Base-by-base conservation (phyloP, 2,113 vertebrate species). In the Corythornis vintsioides region DNA sequence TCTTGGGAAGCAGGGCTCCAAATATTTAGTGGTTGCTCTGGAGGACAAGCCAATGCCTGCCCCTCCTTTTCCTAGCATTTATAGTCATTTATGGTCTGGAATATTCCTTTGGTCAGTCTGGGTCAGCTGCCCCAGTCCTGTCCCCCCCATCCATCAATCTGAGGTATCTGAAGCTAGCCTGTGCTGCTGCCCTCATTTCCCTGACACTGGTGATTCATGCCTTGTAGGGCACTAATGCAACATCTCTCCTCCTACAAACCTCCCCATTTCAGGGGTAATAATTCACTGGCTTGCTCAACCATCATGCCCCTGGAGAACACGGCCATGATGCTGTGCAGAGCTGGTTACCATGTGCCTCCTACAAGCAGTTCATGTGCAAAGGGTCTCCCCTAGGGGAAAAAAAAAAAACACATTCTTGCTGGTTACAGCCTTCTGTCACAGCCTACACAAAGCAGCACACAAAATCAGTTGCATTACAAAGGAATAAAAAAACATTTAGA, bases 401-500 rank as follows among this genome's bases (percentile, higher is more conserved):
- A 92, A 81, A 91, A 53, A 64, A 2, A 10, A 3, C 1, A 69
- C 31, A 77, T 86, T 86, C 55, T 83, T 80, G 69, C 72, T 93
- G 83, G 76, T 92, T 86, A 40, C 40, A 77, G 66, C 82, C 79
- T 89, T 92, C 71, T 91, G 82, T 87, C 59, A 31, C 71, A 89
- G 50, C 12, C n/a, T 50, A 60, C 45, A 5, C 69, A 81, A 53
- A 1, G 1, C 16, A 24, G 6, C 35, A 19, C 52, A 77, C 18
- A 50, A 80, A 67, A 67, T 0, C 25, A 84, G 13, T 64, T 75
- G 84, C 43, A 86, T 75, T 82, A 52, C 5, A 35, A 71, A 53
- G 26, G 20, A 35, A 52, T 75, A 84, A 38, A 90, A 38, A 90
- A 92, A 22, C 50, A 52, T 10, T 53, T 79, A 70, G 38, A 31